These are phyloP conservation scores for Zele albiditarsus DNA, from an alignment of 2,888 invertebrate species.

Conservation along the genomic window DNA sequence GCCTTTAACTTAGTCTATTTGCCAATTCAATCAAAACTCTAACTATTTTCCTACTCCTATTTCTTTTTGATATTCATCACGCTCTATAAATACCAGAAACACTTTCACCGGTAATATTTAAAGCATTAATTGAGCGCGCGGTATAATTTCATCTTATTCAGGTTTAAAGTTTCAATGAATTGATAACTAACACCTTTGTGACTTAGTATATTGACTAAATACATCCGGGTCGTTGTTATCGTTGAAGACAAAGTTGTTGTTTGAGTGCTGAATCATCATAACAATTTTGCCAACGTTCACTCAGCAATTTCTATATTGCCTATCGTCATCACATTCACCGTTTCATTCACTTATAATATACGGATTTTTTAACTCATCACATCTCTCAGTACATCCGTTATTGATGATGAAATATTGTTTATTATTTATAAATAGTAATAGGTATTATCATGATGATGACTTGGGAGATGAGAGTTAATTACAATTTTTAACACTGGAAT, in stretches of 20 bases:
- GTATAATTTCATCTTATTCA: background rate
- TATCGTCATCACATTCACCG: background rate
- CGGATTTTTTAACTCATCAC: background rate
- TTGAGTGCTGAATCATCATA: background rate
- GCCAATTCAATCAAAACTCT: background rate
- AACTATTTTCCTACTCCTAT: background rate
- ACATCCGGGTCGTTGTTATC: background rate
- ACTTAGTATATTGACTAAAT: background rate
- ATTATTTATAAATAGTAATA: background rate
- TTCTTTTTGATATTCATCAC: background rate
- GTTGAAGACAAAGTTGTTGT: background rate
- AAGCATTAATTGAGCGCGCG: background rate
- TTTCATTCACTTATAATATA: background rate
- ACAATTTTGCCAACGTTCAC: background rate
- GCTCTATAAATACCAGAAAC: background rate
- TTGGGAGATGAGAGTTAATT: too few relatives aligned
- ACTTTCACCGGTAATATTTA: background rate
- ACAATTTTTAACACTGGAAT: too few relatives aligned
- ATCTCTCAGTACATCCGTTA: too few relatives aligned
- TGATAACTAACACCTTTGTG: background rate
- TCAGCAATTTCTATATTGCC: background rate
- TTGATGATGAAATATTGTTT: too few relatives aligned
- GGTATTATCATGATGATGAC: background rate
- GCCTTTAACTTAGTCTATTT: background rate
- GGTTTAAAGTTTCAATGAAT: conserved; percentile 1